Conservation (phyloP, 2,888 invertebrate species). For the Ctenicera cuprea region DNA sequence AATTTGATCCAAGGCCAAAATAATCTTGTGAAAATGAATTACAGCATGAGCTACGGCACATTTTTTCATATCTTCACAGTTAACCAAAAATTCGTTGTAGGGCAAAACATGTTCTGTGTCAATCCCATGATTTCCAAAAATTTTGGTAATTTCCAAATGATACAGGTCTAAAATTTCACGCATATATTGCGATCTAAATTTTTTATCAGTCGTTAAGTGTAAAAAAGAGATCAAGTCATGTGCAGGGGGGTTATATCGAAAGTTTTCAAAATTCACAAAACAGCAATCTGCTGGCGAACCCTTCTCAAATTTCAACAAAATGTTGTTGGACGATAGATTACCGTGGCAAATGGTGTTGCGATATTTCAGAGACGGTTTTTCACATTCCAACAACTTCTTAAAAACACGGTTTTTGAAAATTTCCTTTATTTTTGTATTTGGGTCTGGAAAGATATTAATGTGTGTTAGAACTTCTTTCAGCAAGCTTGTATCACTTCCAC, state of each 20-base stretch:
- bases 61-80: constrained; percentile 58
- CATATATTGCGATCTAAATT: constrained; percentile 55
- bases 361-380: constrained; percentile 67
- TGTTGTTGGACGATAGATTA: constrained; percentile 73
- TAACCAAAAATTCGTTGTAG: constrained; percentile 57
- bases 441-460: background rate
- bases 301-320: constrained; percentile 67
- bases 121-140: constrained; percentile 51
- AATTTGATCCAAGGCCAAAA: background rate
- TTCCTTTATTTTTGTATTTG: background rate
- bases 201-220: constrained; percentile 57
- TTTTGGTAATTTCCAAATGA: constrained; percentile 54
- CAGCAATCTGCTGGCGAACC: constrained; percentile 58
- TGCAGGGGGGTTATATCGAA: constrained; percentile 62
- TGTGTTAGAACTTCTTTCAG: background rate
- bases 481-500: background rate
- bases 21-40: constrained; percentile 59
- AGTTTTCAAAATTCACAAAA: constrained; percentile 63
- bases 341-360: constrained; percentile 64
- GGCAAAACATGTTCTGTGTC: constrained; percentile 55
- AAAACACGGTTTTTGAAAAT: constrained; percentile 36
- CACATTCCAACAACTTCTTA: constrained; percentile 58
- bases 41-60: constrained; percentile 59
- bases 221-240: constrained; percentile 61
- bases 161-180: constrained; percentile 57